phyloP scores from a whole-genome alignment of 2,797 vertebrate genomes.

The Falco biarmicus region DNA sequence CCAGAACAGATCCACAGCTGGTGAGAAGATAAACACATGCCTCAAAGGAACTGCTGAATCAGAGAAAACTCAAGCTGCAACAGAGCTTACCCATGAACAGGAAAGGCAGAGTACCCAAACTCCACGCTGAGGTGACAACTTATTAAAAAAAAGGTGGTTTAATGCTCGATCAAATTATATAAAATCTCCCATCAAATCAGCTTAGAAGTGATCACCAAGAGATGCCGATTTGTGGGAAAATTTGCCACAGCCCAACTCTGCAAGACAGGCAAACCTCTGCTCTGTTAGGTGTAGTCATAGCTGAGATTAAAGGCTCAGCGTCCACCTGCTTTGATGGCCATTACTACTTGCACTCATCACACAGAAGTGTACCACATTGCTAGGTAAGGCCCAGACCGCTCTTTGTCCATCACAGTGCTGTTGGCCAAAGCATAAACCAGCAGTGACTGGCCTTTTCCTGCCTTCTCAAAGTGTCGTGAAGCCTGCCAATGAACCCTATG shows the following conservation, averaged over 20 bases:
- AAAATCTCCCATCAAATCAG: not conserved
- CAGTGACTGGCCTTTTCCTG: not conserved
- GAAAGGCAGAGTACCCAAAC: not conserved
- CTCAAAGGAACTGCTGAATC: not conserved
- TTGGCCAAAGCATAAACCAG: not conserved
- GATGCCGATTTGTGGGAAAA: not conserved
- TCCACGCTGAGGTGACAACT: not conserved
- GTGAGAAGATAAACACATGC: not conserved
- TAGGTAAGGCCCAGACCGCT: not conserved
- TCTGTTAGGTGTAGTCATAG: not conserved
- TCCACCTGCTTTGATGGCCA: rapidly evolving
- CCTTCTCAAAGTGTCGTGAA: not conserved
- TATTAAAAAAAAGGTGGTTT: not conserved
- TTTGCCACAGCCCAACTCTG: not conserved
- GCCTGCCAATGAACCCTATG: not conserved
- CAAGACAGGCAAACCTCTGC: not conserved
- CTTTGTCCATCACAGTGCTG: not conserved
- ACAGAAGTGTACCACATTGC: not conserved
- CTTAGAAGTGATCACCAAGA: not conserved
- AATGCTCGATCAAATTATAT: not conserved
- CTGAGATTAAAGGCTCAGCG: not conserved
- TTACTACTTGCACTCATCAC: not conserved
- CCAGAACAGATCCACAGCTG: not conserved
- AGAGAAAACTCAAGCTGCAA: not conserved
- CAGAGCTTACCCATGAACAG: not conserved